These are phyloP conservation scores for Punctoribates punctum DNA, from an alignment of 2,888 invertebrate genomes.

Conservation along the genomic window DNA sequence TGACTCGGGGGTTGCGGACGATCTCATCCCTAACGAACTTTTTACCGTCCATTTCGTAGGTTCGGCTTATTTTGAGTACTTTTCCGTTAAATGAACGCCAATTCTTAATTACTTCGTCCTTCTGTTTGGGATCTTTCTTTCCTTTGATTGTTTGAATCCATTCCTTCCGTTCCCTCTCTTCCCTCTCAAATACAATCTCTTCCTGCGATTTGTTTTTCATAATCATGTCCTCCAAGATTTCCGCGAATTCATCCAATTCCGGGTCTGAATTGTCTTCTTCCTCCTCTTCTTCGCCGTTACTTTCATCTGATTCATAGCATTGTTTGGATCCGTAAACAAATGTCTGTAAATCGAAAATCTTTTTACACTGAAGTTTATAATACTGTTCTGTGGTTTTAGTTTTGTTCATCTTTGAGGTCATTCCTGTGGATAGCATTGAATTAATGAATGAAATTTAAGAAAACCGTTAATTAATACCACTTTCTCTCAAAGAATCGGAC, in stretches of 20 bases:
- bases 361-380: constrained; percentile 11
- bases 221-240: not conserved
- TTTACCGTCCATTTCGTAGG: not conserved
- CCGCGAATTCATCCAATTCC: not conserved
- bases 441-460: no score
- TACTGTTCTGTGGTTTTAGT: constrained; percentile 13
- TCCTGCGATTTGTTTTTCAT: not conserved
- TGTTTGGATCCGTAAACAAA: not conserved
- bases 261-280: not conserved
- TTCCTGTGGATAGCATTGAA: not conserved
- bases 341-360: constrained; percentile 9
- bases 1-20: constrained; percentile 3
- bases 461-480: not conserved
- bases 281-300: not conserved
- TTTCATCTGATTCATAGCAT: not conserved
- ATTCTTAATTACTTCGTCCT: not conserved
- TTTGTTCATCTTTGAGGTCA: not conserved
- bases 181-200: not conserved
- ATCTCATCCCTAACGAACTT: not conserved
- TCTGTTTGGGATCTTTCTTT: not conserved
- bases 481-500: constrained; percentile 9
- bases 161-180: not conserved
- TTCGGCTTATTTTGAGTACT: not conserved
- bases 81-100: not conserved
- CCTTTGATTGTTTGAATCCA: constrained; percentile 7